A percentile compares a stretch with the other conserved stretches of the same genome.
phyloP scores from a whole-genome alignment of 2,888 invertebrate species.

The Pyrocoelia pectoralis region DNA sequence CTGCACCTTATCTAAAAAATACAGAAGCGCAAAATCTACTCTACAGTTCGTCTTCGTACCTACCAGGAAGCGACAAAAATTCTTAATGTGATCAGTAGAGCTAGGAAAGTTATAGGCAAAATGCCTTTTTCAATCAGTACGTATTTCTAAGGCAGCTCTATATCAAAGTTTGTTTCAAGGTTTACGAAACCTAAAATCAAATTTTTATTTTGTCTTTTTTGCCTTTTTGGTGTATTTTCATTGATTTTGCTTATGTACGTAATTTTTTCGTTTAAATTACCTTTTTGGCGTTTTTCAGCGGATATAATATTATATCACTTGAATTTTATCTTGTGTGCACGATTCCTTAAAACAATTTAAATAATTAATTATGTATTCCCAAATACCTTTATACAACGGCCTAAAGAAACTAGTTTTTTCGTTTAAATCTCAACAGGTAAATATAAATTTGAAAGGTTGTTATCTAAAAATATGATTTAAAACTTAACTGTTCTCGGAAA shows the following conservation, averaged over 20 bases:
- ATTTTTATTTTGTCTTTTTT: conserved; percentile 4
- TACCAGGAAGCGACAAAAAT: too few species aligned
- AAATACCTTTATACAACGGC: not conserved
- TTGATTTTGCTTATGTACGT: not conserved
- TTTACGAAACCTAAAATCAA: too few species aligned
- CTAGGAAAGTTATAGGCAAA: not conserved
- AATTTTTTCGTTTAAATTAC: conserved; percentile 3
- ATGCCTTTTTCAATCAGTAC: too few species aligned
- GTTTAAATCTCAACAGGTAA: conserved; percentile 1
- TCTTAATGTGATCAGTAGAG: too few species aligned
- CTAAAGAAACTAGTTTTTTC: conserved; percentile 4
- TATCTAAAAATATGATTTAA: conserved; percentile 3
- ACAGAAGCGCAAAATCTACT: too few species aligned
- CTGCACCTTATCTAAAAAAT: too few species aligned
- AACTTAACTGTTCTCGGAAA: conserved; percentile 1
- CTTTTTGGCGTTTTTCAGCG: conserved; percentile 4
- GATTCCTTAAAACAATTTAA: conserved; percentile 4
- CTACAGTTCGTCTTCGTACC: too few species aligned
- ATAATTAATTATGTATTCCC: conserved; percentile 1
- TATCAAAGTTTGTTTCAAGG: too few species aligned
- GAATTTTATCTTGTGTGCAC: not conserved
- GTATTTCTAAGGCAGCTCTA: too few species aligned
- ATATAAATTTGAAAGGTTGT: not conserved
- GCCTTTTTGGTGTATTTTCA: conserved; percentile 2
- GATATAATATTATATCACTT: too few species aligned